Conservation (phyloP, 2,797 vertebrate species). For the Craterocephalus amniculus region DNA sequence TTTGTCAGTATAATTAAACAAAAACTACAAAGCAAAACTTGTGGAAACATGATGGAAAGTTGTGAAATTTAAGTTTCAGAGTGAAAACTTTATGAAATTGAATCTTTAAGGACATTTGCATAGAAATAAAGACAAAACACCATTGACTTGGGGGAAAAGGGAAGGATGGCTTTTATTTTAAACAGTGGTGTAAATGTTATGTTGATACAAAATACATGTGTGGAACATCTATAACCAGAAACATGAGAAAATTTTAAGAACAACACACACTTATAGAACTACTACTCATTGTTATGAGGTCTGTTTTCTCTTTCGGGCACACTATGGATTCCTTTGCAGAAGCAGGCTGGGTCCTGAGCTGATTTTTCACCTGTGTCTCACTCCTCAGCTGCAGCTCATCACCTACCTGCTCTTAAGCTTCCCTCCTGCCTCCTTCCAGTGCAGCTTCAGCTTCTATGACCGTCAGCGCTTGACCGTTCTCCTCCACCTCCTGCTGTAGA, state of each 20-base stretch:
- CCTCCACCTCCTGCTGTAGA: too few relatives aligned
- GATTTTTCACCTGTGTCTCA: too few relatives aligned
- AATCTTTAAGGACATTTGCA: not conserved
- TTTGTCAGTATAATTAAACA: not conserved
- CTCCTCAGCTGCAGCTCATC: too few relatives aligned
- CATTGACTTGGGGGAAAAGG: not conserved
- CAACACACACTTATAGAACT: not conserved
- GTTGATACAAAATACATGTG: slow-evolving; percentile 16
- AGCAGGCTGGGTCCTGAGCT: too few relatives aligned
- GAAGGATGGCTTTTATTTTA: not conserved
- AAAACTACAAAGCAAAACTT: not conserved
- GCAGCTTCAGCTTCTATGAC: too few relatives aligned
- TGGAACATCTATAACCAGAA: not conserved
- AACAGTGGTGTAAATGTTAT: slow-evolving; percentile 15
- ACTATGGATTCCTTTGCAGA: too few relatives aligned
- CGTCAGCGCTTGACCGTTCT: too few relatives aligned
- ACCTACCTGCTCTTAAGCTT: too few relatives aligned
- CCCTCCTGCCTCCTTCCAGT: too few relatives aligned
- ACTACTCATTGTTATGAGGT: too few relatives aligned
- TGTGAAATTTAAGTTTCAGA: not conserved
- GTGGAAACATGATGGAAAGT: not conserved
- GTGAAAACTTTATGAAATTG: not conserved
- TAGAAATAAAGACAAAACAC: slow-evolving; percentile 19
- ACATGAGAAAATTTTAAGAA: slow-evolving; percentile 1
- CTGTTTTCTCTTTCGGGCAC: too few relatives aligned